phyloP scores from a whole-genome alignment of 2,113 vertebrate genomes.

The Marcusenius ussheri region DNA sequence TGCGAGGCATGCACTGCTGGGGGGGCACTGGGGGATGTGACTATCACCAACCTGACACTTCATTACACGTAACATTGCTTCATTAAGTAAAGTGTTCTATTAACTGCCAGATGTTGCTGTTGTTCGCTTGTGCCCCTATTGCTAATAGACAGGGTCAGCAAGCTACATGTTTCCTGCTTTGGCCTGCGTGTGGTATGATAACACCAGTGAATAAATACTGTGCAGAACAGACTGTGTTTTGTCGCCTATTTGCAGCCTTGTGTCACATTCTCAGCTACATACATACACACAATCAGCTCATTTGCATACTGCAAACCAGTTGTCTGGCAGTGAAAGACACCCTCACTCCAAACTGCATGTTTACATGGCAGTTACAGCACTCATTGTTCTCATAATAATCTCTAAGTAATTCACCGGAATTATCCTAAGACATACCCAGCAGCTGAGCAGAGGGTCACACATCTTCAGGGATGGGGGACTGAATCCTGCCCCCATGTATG shows the following conservation, averaged over 20 bases:
- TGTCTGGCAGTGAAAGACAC: background rate
- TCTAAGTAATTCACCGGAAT: background rate
- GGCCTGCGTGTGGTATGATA: background rate
- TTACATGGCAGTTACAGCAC: background rate
- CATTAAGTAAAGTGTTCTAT: background rate
- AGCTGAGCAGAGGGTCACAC: background rate
- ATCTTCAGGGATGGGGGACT: background rate
- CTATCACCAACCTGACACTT: too few relatives aligned
- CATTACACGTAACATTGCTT: background rate
- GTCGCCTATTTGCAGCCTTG: background rate
- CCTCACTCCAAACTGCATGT: background rate
- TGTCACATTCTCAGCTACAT: background rate
- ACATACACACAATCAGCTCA: background rate
- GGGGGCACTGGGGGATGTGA: too few relatives aligned
- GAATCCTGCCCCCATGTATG: background rate
- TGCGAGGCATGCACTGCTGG: too few relatives aligned
- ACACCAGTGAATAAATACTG: background rate
- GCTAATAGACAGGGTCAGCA: background rate
- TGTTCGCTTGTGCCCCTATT: background rate
- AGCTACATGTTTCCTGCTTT: background rate
- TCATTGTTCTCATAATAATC: background rate
- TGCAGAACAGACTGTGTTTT: background rate
- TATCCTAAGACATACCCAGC: background rate
- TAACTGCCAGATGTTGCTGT: background rate
- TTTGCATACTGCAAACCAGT: background rate